A percentile compares a stretch with the other conserved stretches of the same genome.
phyloP scores from a whole-genome alignment of 2,797 vertebrate species.

The Eulemur coronatus region DNA sequence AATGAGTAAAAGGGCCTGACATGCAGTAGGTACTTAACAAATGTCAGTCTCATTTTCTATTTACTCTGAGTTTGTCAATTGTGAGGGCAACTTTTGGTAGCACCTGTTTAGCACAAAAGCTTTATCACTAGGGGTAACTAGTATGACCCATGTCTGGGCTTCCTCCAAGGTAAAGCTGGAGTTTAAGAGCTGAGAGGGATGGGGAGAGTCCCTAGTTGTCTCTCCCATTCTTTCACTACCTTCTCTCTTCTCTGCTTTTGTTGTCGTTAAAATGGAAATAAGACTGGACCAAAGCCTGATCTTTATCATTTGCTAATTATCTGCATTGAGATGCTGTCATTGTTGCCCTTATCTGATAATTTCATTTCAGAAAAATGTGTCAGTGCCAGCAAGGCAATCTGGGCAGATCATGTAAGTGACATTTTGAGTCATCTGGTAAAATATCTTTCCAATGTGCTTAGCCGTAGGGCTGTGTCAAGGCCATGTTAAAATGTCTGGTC shows the following conservation, averaged over 20 bases:
- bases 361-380: neutral
- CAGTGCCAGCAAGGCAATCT: neutral
- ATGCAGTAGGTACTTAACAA: neutral
- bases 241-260: neutral
- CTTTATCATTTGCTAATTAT: neutral
- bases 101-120: neutral
- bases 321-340: neutral
- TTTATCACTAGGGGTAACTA: neutral
- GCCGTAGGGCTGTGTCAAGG: neutral
- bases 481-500: neutral
- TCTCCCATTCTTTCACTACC: neutral
- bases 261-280: neutral
- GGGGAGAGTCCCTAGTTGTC: accelerated
- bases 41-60: neutral
- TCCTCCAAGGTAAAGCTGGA: neutral
- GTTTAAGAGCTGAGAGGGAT: neutral
- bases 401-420: neutral
- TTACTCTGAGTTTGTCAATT: neutral
- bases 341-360: neutral
- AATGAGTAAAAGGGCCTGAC: neutral
- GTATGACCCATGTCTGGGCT: neutral
- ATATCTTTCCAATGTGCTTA: neutral
- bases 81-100: neutral
- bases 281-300: neutral
- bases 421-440: neutral